A percentile compares a stretch with the other conserved stretches of the same genome.
phyloP scores from a whole-genome alignment of 1,140 invertebrate species.

The Helicorthomorpha holstii region DNA sequence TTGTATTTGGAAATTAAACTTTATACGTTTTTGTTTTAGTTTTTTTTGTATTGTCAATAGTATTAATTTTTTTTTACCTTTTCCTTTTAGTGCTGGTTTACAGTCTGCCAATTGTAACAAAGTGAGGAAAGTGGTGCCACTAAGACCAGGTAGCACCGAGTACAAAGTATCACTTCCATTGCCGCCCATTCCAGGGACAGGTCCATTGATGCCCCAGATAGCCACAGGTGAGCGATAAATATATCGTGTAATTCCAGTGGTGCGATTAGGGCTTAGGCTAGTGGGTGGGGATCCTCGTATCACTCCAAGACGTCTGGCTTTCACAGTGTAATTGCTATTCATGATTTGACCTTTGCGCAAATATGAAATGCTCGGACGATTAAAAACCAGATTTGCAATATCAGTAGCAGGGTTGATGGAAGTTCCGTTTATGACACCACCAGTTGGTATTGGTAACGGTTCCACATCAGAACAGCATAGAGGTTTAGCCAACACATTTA shows the following conservation, averaged over 20 bases:
- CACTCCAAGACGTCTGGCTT: background rate
- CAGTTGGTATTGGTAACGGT: background rate
- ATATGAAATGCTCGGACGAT: background rate
- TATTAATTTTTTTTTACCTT: too few species aligned
- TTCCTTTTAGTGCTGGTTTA: background rate
- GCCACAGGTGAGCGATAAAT: background rate
- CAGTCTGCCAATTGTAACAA: slow-evolving; percentile 1
- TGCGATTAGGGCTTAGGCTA: too few species aligned
- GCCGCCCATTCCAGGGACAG: background rate
- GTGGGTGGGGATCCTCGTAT: background rate
- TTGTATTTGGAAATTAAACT: too few species aligned
- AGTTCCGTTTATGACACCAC: background rate
- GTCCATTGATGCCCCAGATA: background rate
- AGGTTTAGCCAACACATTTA: background rate
- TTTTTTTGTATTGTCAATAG: too few species aligned
- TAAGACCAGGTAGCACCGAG: background rate
- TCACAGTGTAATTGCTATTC: background rate
- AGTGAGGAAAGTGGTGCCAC: background rate
- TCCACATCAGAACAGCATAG: background rate
- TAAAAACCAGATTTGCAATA: background rate
- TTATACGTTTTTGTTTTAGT: too few species aligned
- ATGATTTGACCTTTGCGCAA: background rate
- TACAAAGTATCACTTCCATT: background rate
- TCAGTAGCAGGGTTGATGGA: background rate
- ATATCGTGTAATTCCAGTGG: background rate